Evolutionary conservation across 2,888 invertebrate species (phyloP).

Genomic region (Eupithecia dodoneata): DNA sequence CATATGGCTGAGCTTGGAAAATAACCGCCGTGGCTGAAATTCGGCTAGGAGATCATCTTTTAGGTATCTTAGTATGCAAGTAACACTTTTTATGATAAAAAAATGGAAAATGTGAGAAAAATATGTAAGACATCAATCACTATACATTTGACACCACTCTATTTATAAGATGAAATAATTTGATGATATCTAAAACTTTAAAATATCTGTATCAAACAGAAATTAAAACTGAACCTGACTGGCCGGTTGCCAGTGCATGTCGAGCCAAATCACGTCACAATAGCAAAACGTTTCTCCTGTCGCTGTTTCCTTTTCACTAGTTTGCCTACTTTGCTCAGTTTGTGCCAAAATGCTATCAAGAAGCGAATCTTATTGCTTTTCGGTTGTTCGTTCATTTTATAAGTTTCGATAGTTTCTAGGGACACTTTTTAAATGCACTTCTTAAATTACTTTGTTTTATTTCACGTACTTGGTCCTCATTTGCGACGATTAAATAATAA

Average conservation of each 20-base stretch:
- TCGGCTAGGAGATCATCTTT: no score
- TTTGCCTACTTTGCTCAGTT: slow-evolving; percentile 6
- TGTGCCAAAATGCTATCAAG: slow-evolving; percentile 5
- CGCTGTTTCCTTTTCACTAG: background rate
- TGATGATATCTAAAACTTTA: no score
- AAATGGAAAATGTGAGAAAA: no score
- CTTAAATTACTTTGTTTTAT: background rate
- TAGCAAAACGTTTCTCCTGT: slow-evolving; percentile 17
- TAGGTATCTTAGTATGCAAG: no score
- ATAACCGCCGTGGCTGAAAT: no score
- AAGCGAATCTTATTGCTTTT: background rate
- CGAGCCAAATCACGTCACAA: slow-evolving; percentile 35
- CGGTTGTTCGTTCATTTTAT: background rate
- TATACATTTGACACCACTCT: no score
- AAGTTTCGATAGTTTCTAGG: background rate
- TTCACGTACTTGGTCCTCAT: background rate
- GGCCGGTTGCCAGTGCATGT: slow-evolving; percentile 30
- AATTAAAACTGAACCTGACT: slow-evolving; percentile 12
- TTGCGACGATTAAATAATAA: background rate
- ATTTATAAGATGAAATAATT: no score
- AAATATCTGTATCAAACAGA: background rate
- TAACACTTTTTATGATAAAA: no score
- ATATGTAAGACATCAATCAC: no score
- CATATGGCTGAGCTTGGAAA: no score
- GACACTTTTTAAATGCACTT: background rate